Evolutionary conservation across 2,113 vertebrate genomes (phyloP), one percentile per base, ranked within the genome.

Genomic region (Sceloporus tristichus): DNA sequence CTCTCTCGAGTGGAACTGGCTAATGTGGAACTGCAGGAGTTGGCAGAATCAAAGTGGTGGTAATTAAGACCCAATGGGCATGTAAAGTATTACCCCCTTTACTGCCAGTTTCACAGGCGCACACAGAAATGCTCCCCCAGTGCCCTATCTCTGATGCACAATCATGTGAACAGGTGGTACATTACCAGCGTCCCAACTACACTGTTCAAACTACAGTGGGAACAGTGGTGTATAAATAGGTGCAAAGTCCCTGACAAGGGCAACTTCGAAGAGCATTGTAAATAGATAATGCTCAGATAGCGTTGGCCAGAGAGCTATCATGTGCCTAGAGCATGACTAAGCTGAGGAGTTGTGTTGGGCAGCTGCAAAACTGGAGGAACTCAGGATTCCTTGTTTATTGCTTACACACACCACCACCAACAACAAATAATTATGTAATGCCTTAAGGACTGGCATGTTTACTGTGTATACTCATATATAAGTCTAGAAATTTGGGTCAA

Each of bases 1-100:
- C 42, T 79, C 70, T 54, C 42, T 80, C 77, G 34, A 79, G 66
- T 56, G 23, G 40, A 86, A 86, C 85, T 56, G 48, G 76, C 79
- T 86, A 71, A 79, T 16, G 4, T 54, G n/a, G 42, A 79, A 21
- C 85, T 71, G 85, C 53, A 79, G 76, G 76, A 79, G 73, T 25
- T 86, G 34, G 85, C 66, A 79, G 76, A 70, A 86, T 38, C 66
- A 56, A 71, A 73, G 66, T 29, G 48, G 23, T 40, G 48, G 85
- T 25, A 87, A 80, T 73, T 79, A 80, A 80, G 65, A 73, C 23
- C 53, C 23, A 59, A 27, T 56, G 66, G 34, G 9, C 68, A 29
- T 87, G 68, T 73, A 40, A 73, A 56, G 73, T 29, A 71, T 80
- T 56, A 34, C 78, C n/a, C 25, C 77, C 25, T 34, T 87, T 80